These are phyloP conservation scores for Parotocinclus haroldoi DNA, from an alignment of 2,797 vertebrate genomes.

Conservation along the genomic window DNA sequence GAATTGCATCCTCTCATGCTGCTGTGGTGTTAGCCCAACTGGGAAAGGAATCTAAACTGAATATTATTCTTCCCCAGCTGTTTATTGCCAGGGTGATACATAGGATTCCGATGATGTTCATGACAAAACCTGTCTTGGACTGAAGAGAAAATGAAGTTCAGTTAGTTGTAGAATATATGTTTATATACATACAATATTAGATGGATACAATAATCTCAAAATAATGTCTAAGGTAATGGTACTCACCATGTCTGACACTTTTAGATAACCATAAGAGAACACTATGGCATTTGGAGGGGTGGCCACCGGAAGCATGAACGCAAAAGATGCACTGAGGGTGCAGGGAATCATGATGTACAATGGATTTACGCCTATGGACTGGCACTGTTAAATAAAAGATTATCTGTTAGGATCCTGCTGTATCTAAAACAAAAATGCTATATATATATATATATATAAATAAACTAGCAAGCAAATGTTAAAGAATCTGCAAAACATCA, in stretches of 20 bases:
- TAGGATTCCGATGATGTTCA: constrained; percentile 90
- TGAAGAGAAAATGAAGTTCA: constrained; percentile 52
- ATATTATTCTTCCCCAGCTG: constrained; percentile 88
- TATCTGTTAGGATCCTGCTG: background rate
- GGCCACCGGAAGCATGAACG: constrained; percentile 96
- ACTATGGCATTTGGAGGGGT: constrained; percentile 94
- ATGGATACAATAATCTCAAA: no score
- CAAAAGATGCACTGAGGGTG: constrained; percentile 91
- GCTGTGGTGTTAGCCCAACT: constrained; percentile 86
- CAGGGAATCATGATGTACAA: constrained; percentile 92
- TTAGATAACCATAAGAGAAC: constrained; percentile 91
- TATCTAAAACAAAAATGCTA: background rate
- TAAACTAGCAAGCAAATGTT: no score
- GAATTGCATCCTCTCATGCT: constrained; percentile 51
- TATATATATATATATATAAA: background rate
- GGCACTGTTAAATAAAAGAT: constrained; percentile 69
- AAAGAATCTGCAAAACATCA: no score
- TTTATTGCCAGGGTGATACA: constrained; percentile 87
- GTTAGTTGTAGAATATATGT: background rate
- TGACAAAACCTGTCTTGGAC: constrained; percentile 84
- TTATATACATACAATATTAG: no score
- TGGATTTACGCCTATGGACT: constrained; percentile 85
- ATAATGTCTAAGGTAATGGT: background rate
- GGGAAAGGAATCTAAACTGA: constrained; percentile 85
- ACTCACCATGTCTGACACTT: constrained; percentile 91